A percentile compares a stretch with the other conserved stretches of the same genome.
Evolutionary conservation across 2,797 vertebrate genomes (phyloP).

Genomic region (Characodon lateralis): DNA sequence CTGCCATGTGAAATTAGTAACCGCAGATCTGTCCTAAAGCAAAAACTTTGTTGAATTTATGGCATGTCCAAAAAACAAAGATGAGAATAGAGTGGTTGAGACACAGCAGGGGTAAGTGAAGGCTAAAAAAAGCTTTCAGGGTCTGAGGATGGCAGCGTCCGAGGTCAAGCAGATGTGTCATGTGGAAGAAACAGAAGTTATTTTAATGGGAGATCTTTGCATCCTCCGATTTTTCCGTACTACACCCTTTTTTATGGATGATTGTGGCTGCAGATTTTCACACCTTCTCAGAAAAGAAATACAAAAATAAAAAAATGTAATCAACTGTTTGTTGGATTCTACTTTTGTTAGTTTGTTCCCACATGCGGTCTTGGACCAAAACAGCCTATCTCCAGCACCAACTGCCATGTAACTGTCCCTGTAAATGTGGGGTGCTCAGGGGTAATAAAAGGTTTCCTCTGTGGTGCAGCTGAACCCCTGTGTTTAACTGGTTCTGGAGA

Average conservation of each 20-base stretch:
- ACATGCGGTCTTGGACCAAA: conserved; percentile 28
- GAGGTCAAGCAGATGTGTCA: no score
- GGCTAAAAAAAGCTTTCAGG: background rate
- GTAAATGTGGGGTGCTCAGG: conserved; percentile 53
- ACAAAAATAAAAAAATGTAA: background rate
- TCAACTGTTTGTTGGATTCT: conserved; percentile 2
- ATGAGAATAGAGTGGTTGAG: background rate
- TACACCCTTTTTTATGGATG: background rate
- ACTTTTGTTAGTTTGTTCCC: conserved; percentile 16
- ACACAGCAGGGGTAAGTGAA: background rate
- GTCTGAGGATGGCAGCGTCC: no score
- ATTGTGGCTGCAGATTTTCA: background rate
- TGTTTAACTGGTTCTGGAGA: conserved; percentile 62
- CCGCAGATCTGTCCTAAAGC: background rate
- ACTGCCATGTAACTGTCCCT: conserved; percentile 17
- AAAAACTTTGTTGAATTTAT: background rate
- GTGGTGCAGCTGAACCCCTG: conserved; percentile 50
- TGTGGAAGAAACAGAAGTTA: no score
- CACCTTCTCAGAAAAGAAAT: background rate
- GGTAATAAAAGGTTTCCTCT: conserved; percentile 69
- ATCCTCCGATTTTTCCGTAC: background rate
- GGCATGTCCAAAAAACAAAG: background rate
- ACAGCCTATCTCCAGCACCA: conserved; percentile 16
- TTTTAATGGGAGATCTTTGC: background rate
- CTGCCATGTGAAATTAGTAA: background rate